phyloP scores from a whole-genome alignment of 2,797 vertebrate genomes.

The Chrosomus eos region DNA sequence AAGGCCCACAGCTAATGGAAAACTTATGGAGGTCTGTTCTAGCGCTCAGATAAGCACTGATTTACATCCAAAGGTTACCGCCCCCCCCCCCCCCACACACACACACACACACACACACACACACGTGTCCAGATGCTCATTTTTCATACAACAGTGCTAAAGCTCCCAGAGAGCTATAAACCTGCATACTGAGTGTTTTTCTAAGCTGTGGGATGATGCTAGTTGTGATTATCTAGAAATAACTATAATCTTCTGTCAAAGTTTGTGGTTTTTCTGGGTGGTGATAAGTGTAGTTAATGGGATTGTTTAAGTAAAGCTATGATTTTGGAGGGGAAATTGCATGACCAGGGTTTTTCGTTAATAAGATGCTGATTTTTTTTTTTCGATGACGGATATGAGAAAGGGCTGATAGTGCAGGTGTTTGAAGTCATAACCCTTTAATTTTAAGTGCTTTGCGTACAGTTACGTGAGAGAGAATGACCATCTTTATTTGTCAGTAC shows the following conservation, averaged over 20 bases:
- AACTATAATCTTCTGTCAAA: slow-evolving; percentile 59
- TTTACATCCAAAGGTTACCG: slow-evolving; percentile 15
- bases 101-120: neutral
- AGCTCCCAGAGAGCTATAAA: slow-evolving; percentile 15
- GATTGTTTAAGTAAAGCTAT: slow-evolving; percentile 45
- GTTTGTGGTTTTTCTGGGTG: slow-evolving; percentile 58
- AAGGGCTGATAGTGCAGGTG: slow-evolving; percentile 25
- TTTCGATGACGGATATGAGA: slow-evolving; percentile 26
- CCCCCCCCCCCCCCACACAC: too few species aligned
- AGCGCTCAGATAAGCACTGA: slow-evolving; percentile 21
- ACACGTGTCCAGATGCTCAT: slow-evolving; percentile 7
- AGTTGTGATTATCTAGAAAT: slow-evolving; percentile 59
- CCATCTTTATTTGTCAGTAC: neutral
- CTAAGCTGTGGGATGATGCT: slow-evolving; percentile 51
- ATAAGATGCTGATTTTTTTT: slow-evolving; percentile 42
- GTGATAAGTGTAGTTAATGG: slow-evolving; percentile 43
- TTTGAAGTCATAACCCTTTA: slow-evolving; percentile 44
- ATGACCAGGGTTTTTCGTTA: slow-evolving; percentile 26
- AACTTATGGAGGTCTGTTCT: neutral
- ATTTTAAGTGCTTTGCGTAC: slow-evolving; percentile 42
- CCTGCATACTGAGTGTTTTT: slow-evolving; percentile 38
- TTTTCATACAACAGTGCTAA: slow-evolving; percentile 13
- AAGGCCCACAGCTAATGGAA: slow-evolving; percentile 3
- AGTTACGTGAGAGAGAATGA: slow-evolving; percentile 24
- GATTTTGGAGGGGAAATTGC: slow-evolving; percentile 28